phyloP scores from a whole-genome alignment of 1,140 invertebrate genomes.

The Episyrphus balteatus region DNA sequence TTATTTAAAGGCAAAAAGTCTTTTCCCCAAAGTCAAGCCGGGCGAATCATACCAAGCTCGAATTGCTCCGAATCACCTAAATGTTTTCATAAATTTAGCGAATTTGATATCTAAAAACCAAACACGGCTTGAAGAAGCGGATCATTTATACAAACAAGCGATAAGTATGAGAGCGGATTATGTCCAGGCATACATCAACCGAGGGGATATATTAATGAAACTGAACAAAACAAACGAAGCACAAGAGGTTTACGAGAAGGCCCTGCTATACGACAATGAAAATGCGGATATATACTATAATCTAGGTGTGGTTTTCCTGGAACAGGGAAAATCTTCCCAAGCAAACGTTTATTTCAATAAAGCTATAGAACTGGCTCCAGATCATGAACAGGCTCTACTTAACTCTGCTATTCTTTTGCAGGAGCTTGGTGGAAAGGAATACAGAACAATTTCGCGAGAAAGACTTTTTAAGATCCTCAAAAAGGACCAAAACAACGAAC shows the following conservation, averaged over 20 bases:
- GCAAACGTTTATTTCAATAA: slow-evolving; percentile 87
- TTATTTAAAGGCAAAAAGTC: slow-evolving; percentile 77
- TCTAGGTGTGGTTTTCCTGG: slow-evolving; percentile 88
- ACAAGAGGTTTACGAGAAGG: slow-evolving; percentile 87
- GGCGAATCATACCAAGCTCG: slow-evolving; percentile 90
- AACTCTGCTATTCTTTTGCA: slow-evolving; percentile 93
- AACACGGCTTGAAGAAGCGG: slow-evolving; percentile 84
- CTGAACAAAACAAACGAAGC: slow-evolving; percentile 90
- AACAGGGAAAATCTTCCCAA: slow-evolving; percentile 82
- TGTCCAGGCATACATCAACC: slow-evolving; percentile 93
- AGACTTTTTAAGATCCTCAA: slow-evolving; percentile 69
- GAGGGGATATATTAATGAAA: slow-evolving; percentile 92
- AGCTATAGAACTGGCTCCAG: slow-evolving; percentile 83
- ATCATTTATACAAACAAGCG: slow-evolving; percentile 84
- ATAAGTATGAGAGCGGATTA: slow-evolving; percentile 97
- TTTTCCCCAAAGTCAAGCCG: slow-evolving; percentile 81
- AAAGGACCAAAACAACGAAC: slow-evolving; percentile 71
- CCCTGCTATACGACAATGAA: slow-evolving; percentile 82
- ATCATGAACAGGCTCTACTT: slow-evolving; percentile 87
- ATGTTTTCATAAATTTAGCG: slow-evolving; percentile 90
- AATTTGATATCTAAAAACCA: slow-evolving; percentile 91
- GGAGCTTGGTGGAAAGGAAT: slow-evolving; percentile 67
- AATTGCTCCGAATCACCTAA: slow-evolving; percentile 91
- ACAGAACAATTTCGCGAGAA: slow-evolving; percentile 65
- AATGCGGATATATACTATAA: slow-evolving; percentile 98